These are phyloP conservation scores for Chionoecetes opilio DNA, from an alignment of 1,140 invertebrate species.

Conservation along the genomic window DNA sequence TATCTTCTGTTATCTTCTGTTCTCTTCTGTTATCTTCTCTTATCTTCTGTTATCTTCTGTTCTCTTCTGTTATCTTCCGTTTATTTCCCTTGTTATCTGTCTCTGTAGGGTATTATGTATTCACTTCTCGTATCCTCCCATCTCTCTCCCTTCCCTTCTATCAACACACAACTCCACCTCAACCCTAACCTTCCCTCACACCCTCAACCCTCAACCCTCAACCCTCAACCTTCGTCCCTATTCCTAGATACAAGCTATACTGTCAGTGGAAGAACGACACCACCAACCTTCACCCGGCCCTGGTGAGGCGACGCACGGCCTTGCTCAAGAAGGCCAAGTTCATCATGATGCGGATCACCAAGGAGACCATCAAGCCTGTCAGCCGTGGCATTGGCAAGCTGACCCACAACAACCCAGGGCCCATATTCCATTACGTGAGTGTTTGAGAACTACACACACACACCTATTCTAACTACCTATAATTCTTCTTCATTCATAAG, in stretches of 20 bases:
- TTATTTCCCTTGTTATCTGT: no score
- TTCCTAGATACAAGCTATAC: slow-evolving; percentile 81
- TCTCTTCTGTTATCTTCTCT: no score
- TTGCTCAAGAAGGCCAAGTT: slow-evolving; percentile 96
- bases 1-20: no score
- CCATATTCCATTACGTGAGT: slow-evolving; percentile 97
- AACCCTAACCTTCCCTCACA: neutral
- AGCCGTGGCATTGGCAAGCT: slow-evolving; percentile 98
- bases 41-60: no score
- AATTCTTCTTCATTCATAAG: no score
- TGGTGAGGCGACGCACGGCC: slow-evolving; percentile 92
- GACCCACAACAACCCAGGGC: slow-evolving; percentile 96
- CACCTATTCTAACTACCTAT: no score
- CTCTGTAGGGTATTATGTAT: no score
- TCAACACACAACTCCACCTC: no score
- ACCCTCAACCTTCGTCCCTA: neutral
- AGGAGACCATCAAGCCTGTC: slow-evolving; percentile 98
- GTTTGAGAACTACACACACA: no score
- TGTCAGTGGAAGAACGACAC: slow-evolving; percentile 95
- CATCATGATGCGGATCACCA: slow-evolving; percentile 98
- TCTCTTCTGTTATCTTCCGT: no score
- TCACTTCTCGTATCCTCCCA: no score
- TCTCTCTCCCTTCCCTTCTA: no score
- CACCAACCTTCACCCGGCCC: slow-evolving; percentile 90
- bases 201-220: neutral